Evolutionary conservation across 2,113 vertebrate genomes (phyloP), one percentile per base, ranked within the genome.

Genomic region (Sinocyclocheilus maitianheensis): DNA sequence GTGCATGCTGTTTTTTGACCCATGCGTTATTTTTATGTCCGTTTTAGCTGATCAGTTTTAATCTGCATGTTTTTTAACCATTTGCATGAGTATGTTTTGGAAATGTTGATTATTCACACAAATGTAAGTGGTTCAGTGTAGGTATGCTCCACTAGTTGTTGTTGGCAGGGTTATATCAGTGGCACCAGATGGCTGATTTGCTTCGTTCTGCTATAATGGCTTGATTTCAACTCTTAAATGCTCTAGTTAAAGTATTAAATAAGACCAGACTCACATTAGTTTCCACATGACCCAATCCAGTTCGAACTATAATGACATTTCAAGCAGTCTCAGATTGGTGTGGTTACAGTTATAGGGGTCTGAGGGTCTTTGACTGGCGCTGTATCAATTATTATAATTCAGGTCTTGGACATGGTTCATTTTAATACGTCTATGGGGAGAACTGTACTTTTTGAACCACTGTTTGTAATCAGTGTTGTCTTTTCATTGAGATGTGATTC

Each of bases 141-240:
- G 77, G 18, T 62, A 6, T 79, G 30, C 18, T 81, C 2, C 24
- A 18, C 8, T 37, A 58, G 51, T 78, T 5, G 11, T 81, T 81
- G 62, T 51, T 81, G 80, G 62, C 80, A 51, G 80, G 24, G 62
- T 82, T 46, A 18, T 81, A 26, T 48, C 43, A 69, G 43, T 20
- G n/a, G 62, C 16, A 69, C 63, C 80, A 82, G 80, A 82, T 82
- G 40, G 80, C 80, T 82, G 34, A 81, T 69, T 69, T 34, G 10
- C 80, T 65, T 30, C 80, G 1, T 67, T 40, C 80, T 81, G 80
- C n/a, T 67, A 51, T 51, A 6, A 34, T 67, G 60, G 80, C 80
- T 24, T 69, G 62, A 82, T 82, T 51, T 82, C 63, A 82, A 63
- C 80, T 48, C 37, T 46, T 81, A 81, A 81, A n/a, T n/a, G 34